phyloP scores from a whole-genome alignment of 2,888 invertebrate species.

The Hofmannophila pseudospretella region DNA sequence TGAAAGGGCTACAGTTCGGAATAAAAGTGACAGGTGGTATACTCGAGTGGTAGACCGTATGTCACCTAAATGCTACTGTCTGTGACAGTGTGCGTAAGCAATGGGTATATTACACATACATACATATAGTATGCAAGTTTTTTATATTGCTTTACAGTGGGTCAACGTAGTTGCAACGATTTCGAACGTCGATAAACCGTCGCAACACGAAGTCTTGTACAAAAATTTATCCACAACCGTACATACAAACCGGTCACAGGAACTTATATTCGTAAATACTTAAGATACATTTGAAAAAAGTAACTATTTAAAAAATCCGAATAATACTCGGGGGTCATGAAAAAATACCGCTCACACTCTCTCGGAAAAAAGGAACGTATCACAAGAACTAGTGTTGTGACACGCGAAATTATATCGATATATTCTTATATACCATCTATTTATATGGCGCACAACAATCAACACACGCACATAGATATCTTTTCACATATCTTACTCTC shows the following conservation, averaged over 20 bases:
- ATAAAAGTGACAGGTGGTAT: no score
- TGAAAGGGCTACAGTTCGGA: no score
- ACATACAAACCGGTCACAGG: slow-evolving; percentile 23
- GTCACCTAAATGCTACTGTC: slow-evolving; percentile 10
- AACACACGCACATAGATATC: slow-evolving; percentile 67
- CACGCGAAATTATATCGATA: slow-evolving; percentile 31
- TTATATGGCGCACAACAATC: slow-evolving; percentile 67
- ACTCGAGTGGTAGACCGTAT: slow-evolving; percentile 1
- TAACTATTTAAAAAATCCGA: slow-evolving; percentile 19
- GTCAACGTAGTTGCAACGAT: background rate
- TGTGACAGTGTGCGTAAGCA: slow-evolving; percentile 8
- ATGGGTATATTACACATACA: slow-evolving; percentile 10
- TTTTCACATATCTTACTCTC: slow-evolving; percentile 46
- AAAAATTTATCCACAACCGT: slow-evolving; percentile 29
- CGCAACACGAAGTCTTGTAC: slow-evolving; percentile 15
- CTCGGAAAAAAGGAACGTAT: slow-evolving; percentile 19
- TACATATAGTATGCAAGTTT: slow-evolving; percentile 9
- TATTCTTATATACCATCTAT: slow-evolving; percentile 38
- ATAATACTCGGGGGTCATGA: slow-evolving; percentile 16
- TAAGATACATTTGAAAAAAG: slow-evolving; percentile 25
- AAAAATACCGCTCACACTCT: slow-evolving; percentile 15
- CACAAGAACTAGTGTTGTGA: slow-evolving; percentile 32
- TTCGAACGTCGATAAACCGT: background rate
- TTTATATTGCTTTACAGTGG: background rate
- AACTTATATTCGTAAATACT: slow-evolving; percentile 26